A percentile compares a stretch with the other conserved stretches of the same genome.
Evolutionary conservation across 1,140 invertebrate genomes (phyloP).

Genomic region (Drosophila orosa): DNA sequence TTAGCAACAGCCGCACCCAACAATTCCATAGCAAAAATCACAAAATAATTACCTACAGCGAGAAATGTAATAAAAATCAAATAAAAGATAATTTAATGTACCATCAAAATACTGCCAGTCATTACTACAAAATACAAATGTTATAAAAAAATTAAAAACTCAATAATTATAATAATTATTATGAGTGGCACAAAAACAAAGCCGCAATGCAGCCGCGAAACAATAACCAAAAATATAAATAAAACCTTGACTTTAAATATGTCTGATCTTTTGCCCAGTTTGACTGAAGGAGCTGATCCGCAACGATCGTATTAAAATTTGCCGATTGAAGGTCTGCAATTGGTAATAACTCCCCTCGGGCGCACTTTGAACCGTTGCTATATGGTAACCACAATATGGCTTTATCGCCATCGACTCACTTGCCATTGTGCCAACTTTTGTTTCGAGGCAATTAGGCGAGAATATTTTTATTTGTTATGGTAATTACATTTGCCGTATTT

Average conservation of each 20-base stretch:
- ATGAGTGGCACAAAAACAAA: slow-evolving; percentile 28
- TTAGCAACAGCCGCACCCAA: slow-evolving; percentile 1
- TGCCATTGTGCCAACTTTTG: slow-evolving; percentile 45
- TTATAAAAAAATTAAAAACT: slow-evolving; percentile 33
- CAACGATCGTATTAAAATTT: slow-evolving; percentile 36
- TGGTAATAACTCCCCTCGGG: slow-evolving; percentile 9
- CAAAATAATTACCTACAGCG: background rate
- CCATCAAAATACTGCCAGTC: slow-evolving; percentile 25
- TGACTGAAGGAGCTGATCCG: slow-evolving; percentile 37
- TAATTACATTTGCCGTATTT: slow-evolving; percentile 63
- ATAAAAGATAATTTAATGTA: slow-evolving; percentile 22
- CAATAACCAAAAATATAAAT: slow-evolving; percentile 17
- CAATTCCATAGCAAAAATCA: background rate
- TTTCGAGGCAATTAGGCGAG: slow-evolving; percentile 61
- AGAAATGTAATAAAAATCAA: slow-evolving; percentile 15
- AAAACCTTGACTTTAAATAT: slow-evolving; percentile 57
- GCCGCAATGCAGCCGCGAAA: slow-evolving; percentile 15
- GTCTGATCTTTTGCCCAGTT: slow-evolving; percentile 43
- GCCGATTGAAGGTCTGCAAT: slow-evolving; percentile 63
- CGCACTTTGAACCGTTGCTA: background rate
- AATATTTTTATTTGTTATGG: slow-evolving; percentile 74
- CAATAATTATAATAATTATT: slow-evolving; percentile 64
- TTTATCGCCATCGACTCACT: slow-evolving; percentile 22
- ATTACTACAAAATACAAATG: slow-evolving; percentile 27
- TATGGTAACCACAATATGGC: slow-evolving; percentile 9